Base-by-base conservation (phyloP, 2,113 vertebrate species). In the Cochlearius cochlearius region DNA sequence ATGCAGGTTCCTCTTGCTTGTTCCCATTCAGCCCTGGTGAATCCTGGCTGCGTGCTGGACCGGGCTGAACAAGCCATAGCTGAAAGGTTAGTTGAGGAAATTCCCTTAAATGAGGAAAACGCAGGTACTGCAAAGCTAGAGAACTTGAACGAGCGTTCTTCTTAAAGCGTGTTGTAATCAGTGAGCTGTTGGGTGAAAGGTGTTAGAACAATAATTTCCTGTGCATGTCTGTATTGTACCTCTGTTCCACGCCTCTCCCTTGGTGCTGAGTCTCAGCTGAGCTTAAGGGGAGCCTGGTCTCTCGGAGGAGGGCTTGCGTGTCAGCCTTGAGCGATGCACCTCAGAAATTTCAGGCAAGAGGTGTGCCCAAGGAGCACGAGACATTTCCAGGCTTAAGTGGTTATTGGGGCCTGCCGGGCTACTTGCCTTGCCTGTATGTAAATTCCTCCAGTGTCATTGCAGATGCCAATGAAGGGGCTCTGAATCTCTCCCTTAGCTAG, bases 211-310 rank as follows among this genome's bases (percentile, higher is more conserved):
- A 10, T 18, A 2, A 6, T 34, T 81, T 34, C 12, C 27, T 36
- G 0, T 6, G 17, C 47, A 4, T 5, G 6, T 16, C 15, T 58
- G 11, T 27, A 1, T 30, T 49, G 13, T 21, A 6, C 9, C 11
- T 71, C 11, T 50, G 32, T 49, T 72, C n/a, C 30, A 22, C 8
- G 5, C 21, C 34, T 53, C 18, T 88, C 21, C 16, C n/a, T 55
- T 45, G n/a, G 16, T 14, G 50, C 55, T 20, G 60, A 36, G 30
- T 29, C 55, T 73, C 39, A 38, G 36, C 47, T 62, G 53, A 82
- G 36, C 26, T 89, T 26, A 5, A 52, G 50, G 34, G 41, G 11
- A 49, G 6, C 56, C 27, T 66, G 64, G 8, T 30, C 18, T 79
- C 38, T 67, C 47, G 4, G 59, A 47, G 66, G 49, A 53, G 41